Evolutionary conservation across 2,888 invertebrate genomes (phyloP).

Genomic region (Patella depressa): DNA sequence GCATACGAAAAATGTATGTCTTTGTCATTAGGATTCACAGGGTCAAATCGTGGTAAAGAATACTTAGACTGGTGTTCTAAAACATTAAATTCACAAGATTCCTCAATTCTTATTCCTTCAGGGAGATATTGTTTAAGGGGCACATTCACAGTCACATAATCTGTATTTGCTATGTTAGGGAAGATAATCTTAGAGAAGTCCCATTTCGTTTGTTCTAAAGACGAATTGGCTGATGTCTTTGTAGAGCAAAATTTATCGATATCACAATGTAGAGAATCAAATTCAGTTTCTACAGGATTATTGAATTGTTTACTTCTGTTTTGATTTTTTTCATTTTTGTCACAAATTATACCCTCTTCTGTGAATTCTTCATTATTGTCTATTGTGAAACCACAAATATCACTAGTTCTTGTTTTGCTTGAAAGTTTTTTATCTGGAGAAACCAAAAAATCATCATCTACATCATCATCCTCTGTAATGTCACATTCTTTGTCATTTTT

Average conservation of each 20-base stretch:
- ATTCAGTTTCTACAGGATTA: background rate
- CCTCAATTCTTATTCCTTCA: background rate
- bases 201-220: conserved; percentile 28
- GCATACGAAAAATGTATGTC: conserved; percentile 52
- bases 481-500: background rate
- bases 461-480: background rate
- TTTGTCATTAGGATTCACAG: background rate
- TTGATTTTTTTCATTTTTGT: background rate
- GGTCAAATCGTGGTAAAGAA: too few relatives aligned
- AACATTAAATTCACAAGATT: background rate
- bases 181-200: conserved; percentile 47
- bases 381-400: too few relatives aligned
- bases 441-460: background rate
- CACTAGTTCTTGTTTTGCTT: background rate
- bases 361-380: background rate
- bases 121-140: conserved; percentile 27
- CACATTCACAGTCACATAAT: conserved; percentile 26
- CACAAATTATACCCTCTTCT: background rate
- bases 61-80: too few relatives aligned
- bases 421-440: background rate
- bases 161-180: conserved; percentile 48
- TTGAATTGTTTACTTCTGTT: background rate
- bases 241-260: background rate
- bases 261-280: background rate
- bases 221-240: background rate